phyloP scores from a whole-genome alignment of 1,140 invertebrate species.

The Drosophila melanica region DNA sequence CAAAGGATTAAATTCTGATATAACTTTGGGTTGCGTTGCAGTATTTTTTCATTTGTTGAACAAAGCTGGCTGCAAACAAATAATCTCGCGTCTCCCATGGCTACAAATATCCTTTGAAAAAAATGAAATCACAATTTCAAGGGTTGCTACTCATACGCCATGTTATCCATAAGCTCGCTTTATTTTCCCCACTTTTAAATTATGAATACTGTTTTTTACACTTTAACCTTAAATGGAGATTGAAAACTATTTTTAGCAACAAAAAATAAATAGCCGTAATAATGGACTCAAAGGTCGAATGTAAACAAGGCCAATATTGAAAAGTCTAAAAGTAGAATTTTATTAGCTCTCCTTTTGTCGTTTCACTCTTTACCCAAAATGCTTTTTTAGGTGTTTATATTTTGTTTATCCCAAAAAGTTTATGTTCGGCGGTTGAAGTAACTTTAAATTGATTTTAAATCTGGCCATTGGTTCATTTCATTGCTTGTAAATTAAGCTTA shows the following conservation, averaged over 20 bases:
- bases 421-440: too few species aligned
- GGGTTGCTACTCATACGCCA: slow-evolving; percentile 20
- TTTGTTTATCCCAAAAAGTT: too few species aligned
- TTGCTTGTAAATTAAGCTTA: neutral
- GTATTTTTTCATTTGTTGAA: neutral
- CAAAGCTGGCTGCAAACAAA: neutral
- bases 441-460: too few species aligned
- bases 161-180: neutral
- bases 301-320: slow-evolving; percentile 2
- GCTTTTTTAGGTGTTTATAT: too few species aligned
- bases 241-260: neutral
- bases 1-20: neutral
- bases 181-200: neutral
- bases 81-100: neutral
- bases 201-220: neutral
- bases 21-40: neutral
- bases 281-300: slow-evolving; percentile 6
- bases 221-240: neutral
- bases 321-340: slow-evolving; percentile 1
- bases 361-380: too few species aligned
- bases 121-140: neutral
- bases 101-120: neutral
- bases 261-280: neutral
- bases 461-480: neutral
- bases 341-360: neutral